Conservation (phyloP, 2,113 vertebrate species). For the Hiodon alosoides region DNA sequence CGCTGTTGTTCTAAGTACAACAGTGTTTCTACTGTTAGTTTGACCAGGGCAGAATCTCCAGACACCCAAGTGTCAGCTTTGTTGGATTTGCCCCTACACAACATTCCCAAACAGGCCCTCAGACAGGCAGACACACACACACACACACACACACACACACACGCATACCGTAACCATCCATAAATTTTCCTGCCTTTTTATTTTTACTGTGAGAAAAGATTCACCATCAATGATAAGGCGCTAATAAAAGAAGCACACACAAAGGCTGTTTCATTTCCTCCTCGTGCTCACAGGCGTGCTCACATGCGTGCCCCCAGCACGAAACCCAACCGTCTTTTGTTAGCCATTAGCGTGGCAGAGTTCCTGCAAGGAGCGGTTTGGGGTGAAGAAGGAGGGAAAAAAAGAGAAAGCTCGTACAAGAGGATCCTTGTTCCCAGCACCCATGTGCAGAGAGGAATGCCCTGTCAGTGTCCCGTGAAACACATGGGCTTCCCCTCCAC, state of each 20-base stretch:
- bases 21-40: background rate
- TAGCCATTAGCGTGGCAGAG: conserved; percentile 12
- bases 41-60: background rate
- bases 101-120: conserved; percentile 10
- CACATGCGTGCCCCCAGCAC: background rate
- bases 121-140: background rate
- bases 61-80: conserved; percentile 1
- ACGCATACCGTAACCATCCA: background rate
- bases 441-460: conserved; percentile 5
- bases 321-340: conserved; percentile 13
- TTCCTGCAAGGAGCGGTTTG: conserved; percentile 1
- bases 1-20: background rate
- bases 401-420: conserved; percentile 27
- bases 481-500: conserved; percentile 31
- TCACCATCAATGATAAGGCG: conserved; percentile 13
- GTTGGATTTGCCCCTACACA: conserved; percentile 15
- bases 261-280: conserved; percentile 11
- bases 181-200: background rate
- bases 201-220: conserved; percentile 14
- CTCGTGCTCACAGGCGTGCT: background rate
- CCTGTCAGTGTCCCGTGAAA: conserved; percentile 26
- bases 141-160: background rate
- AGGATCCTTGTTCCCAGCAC: conserved; percentile 28
- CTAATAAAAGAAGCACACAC: conserved; percentile 16
- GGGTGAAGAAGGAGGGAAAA: background rate